Evolutionary conservation across 2,797 vertebrate species (phyloP).

Genomic region (Halcyon chelicuti): DNA sequence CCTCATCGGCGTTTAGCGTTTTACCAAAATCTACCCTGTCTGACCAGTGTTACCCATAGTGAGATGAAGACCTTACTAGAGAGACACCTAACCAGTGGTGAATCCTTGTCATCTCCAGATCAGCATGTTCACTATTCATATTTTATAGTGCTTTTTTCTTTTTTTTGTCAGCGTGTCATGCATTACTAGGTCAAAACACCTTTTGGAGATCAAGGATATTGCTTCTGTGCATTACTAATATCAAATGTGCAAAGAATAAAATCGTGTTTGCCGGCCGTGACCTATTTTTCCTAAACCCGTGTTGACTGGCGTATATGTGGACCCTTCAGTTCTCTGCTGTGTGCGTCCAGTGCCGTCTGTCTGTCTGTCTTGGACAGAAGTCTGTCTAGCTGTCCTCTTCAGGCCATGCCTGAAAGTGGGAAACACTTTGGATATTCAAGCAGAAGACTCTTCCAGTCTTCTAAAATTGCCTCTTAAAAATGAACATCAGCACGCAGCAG

Average conservation of each 20-base stretch:
- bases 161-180: neutral
- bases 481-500: neutral
- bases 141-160: neutral
- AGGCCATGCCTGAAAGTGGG: neutral
- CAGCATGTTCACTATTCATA: neutral
- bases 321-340: neutral
- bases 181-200: neutral
- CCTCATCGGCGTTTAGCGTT: rapidly evolving
- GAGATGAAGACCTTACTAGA: neutral
- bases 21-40: neutral
- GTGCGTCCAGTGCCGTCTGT: neutral
- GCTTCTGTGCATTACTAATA: constrained; percentile 18
- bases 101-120: neutral
- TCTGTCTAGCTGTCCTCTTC: neutral
- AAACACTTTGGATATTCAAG: neutral
- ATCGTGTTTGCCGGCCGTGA: neutral
- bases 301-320: rapidly evolving
- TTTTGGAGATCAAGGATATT: neutral
- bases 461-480: neutral
- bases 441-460: neutral
- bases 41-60: neutral
- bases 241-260: neutral
- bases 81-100: neutral
- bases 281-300: neutral
- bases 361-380: neutral